phyloP scores from a whole-genome alignment of 2,888 invertebrate genomes.

The Chalcosyrphus nemorum region DNA sequence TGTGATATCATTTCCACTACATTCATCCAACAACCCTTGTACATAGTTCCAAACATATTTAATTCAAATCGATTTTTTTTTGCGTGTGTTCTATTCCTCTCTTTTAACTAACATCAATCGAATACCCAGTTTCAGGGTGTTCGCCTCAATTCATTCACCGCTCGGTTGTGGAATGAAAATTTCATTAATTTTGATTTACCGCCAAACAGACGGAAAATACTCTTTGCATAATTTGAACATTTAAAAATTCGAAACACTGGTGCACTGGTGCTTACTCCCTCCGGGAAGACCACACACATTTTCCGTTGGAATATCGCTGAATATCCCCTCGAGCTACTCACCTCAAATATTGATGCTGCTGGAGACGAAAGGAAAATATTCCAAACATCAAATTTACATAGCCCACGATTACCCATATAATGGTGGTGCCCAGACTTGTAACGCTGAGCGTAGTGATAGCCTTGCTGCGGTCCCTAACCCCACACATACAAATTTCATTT shows the following conservation, averaged over 20 bases:
- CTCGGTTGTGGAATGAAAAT: constrained; percentile 41
- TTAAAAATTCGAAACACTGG: constrained; percentile 62
- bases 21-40: not conserved
- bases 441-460: constrained; percentile 23
- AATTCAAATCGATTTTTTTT: constrained; percentile 14
- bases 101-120: constrained; percentile 18
- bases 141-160: not conserved
- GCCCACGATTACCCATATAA: constrained; percentile 65
- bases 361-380: constrained; percentile 49
- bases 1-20: not conserved
- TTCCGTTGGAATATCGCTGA: not conserved
- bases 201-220: constrained; percentile 65
- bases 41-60: not conserved
- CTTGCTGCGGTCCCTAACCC: constrained; percentile 27
- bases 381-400: constrained; percentile 68
- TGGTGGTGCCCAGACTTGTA: constrained; percentile 42
- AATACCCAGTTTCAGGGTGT: constrained; percentile 1
- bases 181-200: constrained; percentile 72
- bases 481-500: constrained; percentile 42
- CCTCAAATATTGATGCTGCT: constrained; percentile 53
- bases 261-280: constrained; percentile 44
- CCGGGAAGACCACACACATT: constrained; percentile 15
- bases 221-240: constrained; percentile 69
- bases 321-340: constrained; percentile 45
- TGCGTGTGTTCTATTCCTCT: no score